A percentile compares a stretch with the other conserved stretches of the same genome.
Evolutionary conservation across 2,888 invertebrate species (phyloP).

Genomic region (Galerucella calmariensis): DNA sequence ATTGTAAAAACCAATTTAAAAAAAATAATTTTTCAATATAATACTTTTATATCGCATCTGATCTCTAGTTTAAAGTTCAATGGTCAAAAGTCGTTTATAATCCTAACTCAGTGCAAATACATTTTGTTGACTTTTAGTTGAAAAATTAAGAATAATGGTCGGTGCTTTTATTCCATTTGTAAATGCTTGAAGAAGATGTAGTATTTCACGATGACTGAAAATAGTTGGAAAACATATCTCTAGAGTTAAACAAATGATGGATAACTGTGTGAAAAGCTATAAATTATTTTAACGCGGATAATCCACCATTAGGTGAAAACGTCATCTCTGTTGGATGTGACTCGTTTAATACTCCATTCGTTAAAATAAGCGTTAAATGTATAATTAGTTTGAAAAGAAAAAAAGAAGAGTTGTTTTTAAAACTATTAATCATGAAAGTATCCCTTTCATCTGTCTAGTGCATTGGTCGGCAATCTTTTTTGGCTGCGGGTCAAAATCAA

Average conservation of each 20-base stretch:
- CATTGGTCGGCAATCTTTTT: too few relatives aligned
- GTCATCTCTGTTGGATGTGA: background rate
- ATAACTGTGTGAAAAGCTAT: slow-evolving; percentile 11
- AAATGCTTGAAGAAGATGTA: slow-evolving; percentile 5
- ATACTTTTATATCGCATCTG: background rate
- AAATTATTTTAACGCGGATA: slow-evolving; percentile 49
- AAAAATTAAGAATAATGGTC: slow-evolving; percentile 3
- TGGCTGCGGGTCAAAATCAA: too few relatives aligned
- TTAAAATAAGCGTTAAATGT: background rate
- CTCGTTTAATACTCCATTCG: background rate
- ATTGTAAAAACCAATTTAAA: background rate
- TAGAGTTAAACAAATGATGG: slow-evolving; percentile 19
- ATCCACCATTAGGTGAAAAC: slow-evolving; percentile 53
- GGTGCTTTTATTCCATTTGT: slow-evolving; percentile 1
- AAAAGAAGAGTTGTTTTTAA: too few relatives aligned
- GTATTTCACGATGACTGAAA: background rate
- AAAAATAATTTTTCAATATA: background rate
- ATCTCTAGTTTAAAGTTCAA: background rate
- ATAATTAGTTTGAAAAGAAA: too few relatives aligned
- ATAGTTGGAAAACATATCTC: slow-evolving; percentile 11
- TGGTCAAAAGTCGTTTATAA: background rate
- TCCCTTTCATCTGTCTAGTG: too few relatives aligned
- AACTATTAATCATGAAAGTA: too few relatives aligned
- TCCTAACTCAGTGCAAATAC: background rate
- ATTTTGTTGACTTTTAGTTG: background rate